Base-by-base conservation (phyloP, 2,113 vertebrate species). In the Myocastor coypus region DNA sequence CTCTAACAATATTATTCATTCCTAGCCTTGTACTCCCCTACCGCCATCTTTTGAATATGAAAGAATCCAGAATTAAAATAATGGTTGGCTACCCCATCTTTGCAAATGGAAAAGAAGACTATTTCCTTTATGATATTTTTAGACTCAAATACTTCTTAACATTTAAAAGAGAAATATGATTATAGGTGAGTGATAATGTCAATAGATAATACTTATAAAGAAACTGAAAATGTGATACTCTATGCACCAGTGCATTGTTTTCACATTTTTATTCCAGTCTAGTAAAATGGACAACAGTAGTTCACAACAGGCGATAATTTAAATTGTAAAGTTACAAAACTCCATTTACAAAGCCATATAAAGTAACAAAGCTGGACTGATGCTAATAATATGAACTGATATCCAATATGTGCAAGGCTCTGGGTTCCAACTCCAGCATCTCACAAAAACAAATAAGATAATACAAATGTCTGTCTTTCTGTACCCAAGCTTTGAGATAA, bases 71-170 rank as follows among this genome's bases (percentile, higher is more conserved):
- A 89, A 96, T 84, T 71, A 42, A 88, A 94, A 90, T 57, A 57
- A 68, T 40, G 64, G 87, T 92, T 80, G 91, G 94, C 94, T 96
- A 69, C 73, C 82, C 6, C 61, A 90, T 66, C 55, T 85, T 95
- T 80, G 52, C 95, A 93, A 90, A 83, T 84, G 5, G 24, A 50
- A 42, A 37, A 94, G 63, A 89, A 46, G 26, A 20, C 64, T 86
- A 10, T 83, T 88, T 88, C 93, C 20, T 93, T 73, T 64, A 46
- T 80, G 40, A 34, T 92, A 68, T 52, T 68, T 81, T 80, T 96
- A 80, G 16, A 34, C 77, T 55, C 16, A 80, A 32, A 52, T 55
- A 80, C 88, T 78, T 91, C n/a, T 91, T 89, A 26, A 46, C 30
- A 78, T 9, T 88, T 81, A 83, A 86, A 92, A 55, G 71, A 85